These are phyloP conservation scores for Spea hammondii DNA, from an alignment of 2,797 vertebrate genomes.

Conservation along the genomic window DNA sequence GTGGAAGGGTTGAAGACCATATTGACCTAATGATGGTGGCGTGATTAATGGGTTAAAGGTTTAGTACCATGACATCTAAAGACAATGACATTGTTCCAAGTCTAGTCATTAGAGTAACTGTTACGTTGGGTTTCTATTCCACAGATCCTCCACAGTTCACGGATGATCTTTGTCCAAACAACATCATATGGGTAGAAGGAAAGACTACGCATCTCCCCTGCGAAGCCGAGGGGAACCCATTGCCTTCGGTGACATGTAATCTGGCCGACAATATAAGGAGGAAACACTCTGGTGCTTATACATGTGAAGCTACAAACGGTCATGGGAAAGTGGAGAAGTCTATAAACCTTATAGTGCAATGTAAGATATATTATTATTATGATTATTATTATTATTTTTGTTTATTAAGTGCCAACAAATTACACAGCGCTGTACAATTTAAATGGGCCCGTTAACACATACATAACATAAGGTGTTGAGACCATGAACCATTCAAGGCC, in stretches of 20 bases:
- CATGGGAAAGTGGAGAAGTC: neutral
- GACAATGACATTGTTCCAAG: too few species aligned
- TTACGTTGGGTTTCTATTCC: neutral
- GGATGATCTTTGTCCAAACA: neutral
- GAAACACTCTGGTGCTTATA: neutral
- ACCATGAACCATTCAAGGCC: too few species aligned
- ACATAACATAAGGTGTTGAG: too few species aligned
- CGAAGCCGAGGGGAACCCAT: constrained; percentile 14
- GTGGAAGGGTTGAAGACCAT: neutral
- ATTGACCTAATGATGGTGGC: neutral
- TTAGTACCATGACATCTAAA: neutral
- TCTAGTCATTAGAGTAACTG: too few species aligned
- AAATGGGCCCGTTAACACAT: too few species aligned
- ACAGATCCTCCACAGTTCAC: constrained; percentile 23
- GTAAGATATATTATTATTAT: constrained; percentile 8
- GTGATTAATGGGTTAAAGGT: neutral
- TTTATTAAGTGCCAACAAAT: too few species aligned
- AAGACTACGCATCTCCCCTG: neutral
- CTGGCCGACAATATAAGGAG: neutral
- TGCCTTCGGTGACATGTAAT: neutral
- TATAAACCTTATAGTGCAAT: constrained; percentile 5
- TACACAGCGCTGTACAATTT: too few species aligned
- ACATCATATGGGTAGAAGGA: neutral
- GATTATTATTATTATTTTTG: too few species aligned
- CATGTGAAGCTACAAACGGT: neutral